Evolutionary conservation across 2,113 vertebrate species (phyloP), one percentile per base, ranked within the genome.

Genomic region (Hippolais icterina): DNA sequence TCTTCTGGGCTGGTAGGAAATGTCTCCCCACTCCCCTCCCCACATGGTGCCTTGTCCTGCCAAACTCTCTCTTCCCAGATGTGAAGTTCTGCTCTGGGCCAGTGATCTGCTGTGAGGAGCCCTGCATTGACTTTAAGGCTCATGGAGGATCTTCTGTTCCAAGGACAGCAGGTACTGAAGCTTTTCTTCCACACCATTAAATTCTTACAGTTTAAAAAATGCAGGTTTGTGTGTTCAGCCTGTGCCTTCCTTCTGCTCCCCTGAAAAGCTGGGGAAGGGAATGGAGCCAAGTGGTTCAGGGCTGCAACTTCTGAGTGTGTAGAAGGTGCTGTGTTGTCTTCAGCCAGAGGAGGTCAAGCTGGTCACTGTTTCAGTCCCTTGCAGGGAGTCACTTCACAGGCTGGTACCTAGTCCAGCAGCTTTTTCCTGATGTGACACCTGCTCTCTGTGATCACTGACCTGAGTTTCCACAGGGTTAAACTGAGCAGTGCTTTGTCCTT

Each of bases 61-160:
- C 75, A 82, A 86, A 86, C 28, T 81, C 76, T 95, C 31, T 94
- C 69, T 93, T 65, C 57, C 29, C 56, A 95, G 96, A 95, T 46
- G 75, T 1, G 0, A 97, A 92, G 89, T 41, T 91, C 77, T 95
- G 93, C 83, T 78, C 94, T 1, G 92, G 94, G 47, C 47, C 22
- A 0, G 86, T 95, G 95, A 90, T 94, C 83, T 89, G 88, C 92
- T 94, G 68, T 0, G 83, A 92, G 35, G 95, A 95, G 76, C 59
- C 94, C 91, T 95, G 93, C 1, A 0, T 25, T 64, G 94, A 94
- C 83, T 89, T 89, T 88, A 95, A 89, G 89, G 95, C 95, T 89
- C 94, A 97, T 97, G 96, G 96, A 96, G 91, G 95, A 95, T 95
- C 91, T 89, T 78, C 89, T 82, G 53, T 33, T 92, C 91, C 93